Percentiles rank a stretch among this genome's conserved stretches.
These are phyloP conservation scores for Sander lucioperca DNA, from an alignment of 2,113 vertebrate species.

Conservation along the genomic window DNA sequence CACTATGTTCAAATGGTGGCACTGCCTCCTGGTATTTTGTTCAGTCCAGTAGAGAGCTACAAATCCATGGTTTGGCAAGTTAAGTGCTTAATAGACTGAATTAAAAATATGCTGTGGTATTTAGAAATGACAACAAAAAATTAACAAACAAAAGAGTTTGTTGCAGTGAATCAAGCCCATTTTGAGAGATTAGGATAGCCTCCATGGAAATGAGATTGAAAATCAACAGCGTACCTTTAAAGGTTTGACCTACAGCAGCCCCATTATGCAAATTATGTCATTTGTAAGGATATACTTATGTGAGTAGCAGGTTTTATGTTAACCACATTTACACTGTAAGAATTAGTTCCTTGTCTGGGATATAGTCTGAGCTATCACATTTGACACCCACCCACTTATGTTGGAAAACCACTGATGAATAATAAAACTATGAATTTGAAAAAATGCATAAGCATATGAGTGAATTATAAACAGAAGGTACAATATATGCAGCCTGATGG, in stretches of 20 bases:
- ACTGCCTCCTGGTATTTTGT: neutral
- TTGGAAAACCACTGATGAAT: slow-evolving; percentile 11
- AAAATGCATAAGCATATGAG: neutral
- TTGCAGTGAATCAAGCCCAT: slow-evolving; percentile 3
- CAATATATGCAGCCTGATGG: neutral
- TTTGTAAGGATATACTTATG: slow-evolving; percentile 38
- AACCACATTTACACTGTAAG: slow-evolving; percentile 26
- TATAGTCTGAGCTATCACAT: neutral
- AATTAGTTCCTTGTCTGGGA: slow-evolving; percentile 21
- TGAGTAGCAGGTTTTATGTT: slow-evolving; percentile 44
- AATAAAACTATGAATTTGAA: neutral
- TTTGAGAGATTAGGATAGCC: slow-evolving; percentile 27
- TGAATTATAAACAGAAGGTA: neutral
- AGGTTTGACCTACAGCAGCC: slow-evolving; percentile 38
- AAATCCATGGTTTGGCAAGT: neutral
- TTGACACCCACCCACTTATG: neutral
- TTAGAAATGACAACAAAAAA: neutral
- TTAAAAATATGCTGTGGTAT: neutral
- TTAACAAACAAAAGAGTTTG: neutral
- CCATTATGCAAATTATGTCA: slow-evolving; percentile 55
- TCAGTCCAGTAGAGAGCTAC: neutral
- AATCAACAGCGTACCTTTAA: slow-evolving; percentile 17
- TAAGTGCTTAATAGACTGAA: slow-evolving; percentile 3
- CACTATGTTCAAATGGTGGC: neutral
- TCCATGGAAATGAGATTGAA: slow-evolving; percentile 38